phyloP scores from a whole-genome alignment of 2,113 vertebrate genomes.

The Pungitius pungitius region DNA sequence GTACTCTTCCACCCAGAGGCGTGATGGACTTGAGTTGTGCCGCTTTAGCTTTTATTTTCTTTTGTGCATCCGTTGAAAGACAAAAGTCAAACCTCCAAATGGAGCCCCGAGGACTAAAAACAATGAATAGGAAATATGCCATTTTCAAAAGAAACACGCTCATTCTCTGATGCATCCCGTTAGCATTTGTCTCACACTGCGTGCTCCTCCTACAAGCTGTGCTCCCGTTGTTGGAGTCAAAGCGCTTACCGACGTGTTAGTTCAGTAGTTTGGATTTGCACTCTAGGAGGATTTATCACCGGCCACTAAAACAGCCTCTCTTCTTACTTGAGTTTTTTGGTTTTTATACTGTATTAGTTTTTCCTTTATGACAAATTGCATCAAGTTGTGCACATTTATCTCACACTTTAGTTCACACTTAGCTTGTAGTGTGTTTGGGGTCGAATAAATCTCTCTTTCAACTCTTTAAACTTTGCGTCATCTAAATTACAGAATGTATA shows the following conservation, averaged over 20 bases:
- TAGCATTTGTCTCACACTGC: constrained; percentile 56
- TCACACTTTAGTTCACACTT: not conserved
- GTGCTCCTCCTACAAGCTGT: constrained; percentile 38
- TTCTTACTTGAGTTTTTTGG: constrained; percentile 1
- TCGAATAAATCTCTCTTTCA: too few relatives aligned
- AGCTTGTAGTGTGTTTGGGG: not conserved
- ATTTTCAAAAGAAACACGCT: constrained; percentile 25
- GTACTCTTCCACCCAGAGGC: constrained; percentile 34
- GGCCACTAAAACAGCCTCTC: constrained; percentile 28
- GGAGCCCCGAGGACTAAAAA: constrained; percentile 56
- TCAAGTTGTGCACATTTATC: constrained; percentile 8
- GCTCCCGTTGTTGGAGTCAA: constrained; percentile 64
- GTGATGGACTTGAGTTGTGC: constrained; percentile 26
- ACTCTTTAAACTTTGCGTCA: too few relatives aligned
- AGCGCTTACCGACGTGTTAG: constrained; percentile 59
- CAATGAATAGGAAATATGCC: constrained; percentile 51
- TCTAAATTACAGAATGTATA: not conserved
- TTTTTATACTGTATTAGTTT: constrained; percentile 1
- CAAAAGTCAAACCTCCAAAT: constrained; percentile 42
- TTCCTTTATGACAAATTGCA: constrained; percentile 21
- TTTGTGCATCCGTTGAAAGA: constrained; percentile 34
- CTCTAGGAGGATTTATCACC: constrained; percentile 62
- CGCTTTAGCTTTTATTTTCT: constrained; percentile 32
- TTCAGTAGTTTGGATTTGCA: constrained; percentile 66
- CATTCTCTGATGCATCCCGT: constrained; percentile 40